These are phyloP conservation scores for Drosophila busckii DNA, from an alignment of 1,140 invertebrate genomes.

Conservation along the genomic window DNA sequence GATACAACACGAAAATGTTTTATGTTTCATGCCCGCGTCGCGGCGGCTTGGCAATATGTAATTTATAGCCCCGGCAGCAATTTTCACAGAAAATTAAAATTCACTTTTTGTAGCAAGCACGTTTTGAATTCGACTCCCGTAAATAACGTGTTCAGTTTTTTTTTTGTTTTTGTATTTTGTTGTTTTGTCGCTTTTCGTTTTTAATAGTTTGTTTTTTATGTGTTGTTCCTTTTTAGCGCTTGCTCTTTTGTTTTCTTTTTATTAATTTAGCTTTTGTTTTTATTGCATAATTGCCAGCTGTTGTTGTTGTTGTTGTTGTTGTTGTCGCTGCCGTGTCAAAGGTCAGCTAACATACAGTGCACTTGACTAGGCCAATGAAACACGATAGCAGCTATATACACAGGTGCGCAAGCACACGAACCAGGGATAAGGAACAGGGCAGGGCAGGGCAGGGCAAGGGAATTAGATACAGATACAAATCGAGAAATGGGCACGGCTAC, in stretches of 20 bases:
- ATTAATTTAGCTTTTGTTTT: slow-evolving; percentile 61
- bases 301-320: no score
- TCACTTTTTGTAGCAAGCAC: slow-evolving; percentile 23
- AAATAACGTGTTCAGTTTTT: slow-evolving; percentile 42
- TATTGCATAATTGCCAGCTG: slow-evolving; percentile 69
- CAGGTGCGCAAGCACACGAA: background rate
- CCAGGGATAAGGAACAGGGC: background rate
- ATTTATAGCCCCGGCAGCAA: slow-evolving; percentile 51
- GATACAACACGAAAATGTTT: slow-evolving; percentile 50
- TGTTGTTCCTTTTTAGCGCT: background rate
- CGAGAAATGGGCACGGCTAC: background rate
- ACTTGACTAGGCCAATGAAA: slow-evolving; percentile 23
- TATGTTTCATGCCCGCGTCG: slow-evolving; percentile 31
- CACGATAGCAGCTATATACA: slow-evolving; percentile 2
- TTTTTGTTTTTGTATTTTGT: slow-evolving; percentile 25
- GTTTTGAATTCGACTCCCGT: slow-evolving; percentile 30
- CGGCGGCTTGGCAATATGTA: slow-evolving; percentile 38
- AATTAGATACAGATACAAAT: slow-evolving; percentile 4
- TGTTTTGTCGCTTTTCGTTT: background rate
- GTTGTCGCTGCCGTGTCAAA: slow-evolving; percentile 41
- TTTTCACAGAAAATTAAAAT: slow-evolving; percentile 55
- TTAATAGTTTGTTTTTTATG: slow-evolving; percentile 1
- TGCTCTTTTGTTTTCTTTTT: slow-evolving; percentile 29
- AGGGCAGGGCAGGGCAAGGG: background rate
- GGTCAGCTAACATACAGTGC: slow-evolving; percentile 26